Evolutionary conservation across 2,888 invertebrate species (phyloP).

Genomic region (Polymixis lichenea): DNA sequence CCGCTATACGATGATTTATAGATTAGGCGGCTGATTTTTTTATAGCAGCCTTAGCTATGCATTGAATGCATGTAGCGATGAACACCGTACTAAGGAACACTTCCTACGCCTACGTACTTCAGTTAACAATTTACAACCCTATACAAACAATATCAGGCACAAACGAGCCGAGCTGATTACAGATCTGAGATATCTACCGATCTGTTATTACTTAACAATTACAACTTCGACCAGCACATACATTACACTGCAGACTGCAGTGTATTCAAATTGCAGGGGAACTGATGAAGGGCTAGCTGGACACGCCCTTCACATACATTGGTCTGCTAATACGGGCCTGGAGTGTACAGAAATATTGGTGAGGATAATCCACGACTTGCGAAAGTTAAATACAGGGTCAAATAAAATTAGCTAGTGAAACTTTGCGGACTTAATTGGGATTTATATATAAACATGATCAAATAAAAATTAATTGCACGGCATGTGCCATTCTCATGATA

Average conservation of each 20-base stretch:
- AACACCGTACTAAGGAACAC: background rate
- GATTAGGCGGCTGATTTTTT: too few relatives aligned
- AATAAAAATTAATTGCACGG: background rate
- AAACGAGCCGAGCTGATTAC: conserved; percentile 27
- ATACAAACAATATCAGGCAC: conserved; percentile 35
- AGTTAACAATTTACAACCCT: conserved; percentile 20
- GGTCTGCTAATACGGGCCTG: background rate
- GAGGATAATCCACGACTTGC: background rate
- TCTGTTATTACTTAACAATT: conserved; percentile 61
- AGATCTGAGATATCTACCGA: conserved; percentile 27
- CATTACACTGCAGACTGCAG: conserved; percentile 40
- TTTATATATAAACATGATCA: too few relatives aligned
- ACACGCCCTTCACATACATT: conserved; percentile 26
- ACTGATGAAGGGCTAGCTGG: conserved; percentile 22
- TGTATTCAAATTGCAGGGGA: conserved; percentile 52
- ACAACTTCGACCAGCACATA: conserved; percentile 36
- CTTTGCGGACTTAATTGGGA: background rate
- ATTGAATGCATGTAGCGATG: background rate
- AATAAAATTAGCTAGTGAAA: too few relatives aligned
- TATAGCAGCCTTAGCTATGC: too few relatives aligned
- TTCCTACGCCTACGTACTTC: conserved; percentile 21
- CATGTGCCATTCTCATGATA: background rate
- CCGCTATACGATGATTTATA: too few relatives aligned
- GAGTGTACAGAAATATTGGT: background rate
- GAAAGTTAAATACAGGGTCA: background rate